Evolutionary conservation across 2,797 vertebrate species (phyloP).

Genomic region (Coregonus sp.): DNA sequence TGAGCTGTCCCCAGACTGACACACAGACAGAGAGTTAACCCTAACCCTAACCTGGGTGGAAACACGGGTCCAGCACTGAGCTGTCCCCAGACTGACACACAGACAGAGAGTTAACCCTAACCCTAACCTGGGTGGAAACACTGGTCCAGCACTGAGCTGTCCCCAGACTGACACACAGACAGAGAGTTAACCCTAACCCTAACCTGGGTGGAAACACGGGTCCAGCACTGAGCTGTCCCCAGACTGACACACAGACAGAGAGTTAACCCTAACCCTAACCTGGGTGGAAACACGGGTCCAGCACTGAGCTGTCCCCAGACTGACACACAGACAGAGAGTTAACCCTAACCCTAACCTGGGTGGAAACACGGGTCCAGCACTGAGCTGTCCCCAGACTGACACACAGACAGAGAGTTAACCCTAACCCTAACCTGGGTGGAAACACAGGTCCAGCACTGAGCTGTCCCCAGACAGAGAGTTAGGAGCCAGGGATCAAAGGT

Average conservation of each 20-base stretch:
- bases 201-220: constrained; percentile 89
- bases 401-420: constrained; percentile 9
- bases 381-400: constrained; percentile 44
- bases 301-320: constrained; percentile 46
- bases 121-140: constrained; percentile 87
- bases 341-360: constrained; percentile 67
- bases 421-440: constrained; percentile 78
- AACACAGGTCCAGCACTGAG: constrained; percentile 82
- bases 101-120: not conserved
- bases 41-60: constrained; percentile 78
- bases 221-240: constrained; percentile 59
- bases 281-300: constrained; percentile 87
- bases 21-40: constrained; percentile 9
- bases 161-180: constrained; percentile 50
- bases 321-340: constrained; percentile 31
- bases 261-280: constrained; percentile 65
- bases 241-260: constrained; percentile 45
- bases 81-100: constrained; percentile 48
- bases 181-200: constrained; percentile 31
- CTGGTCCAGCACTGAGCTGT: constrained; percentile 69
- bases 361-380: constrained; percentile 88
- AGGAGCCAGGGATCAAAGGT: not conserved
- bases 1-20: constrained; percentile 44
- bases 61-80: constrained; percentile 82
- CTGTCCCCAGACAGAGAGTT: not conserved